Conservation (phyloP, 2,797 vertebrate genomes). For the Melopsittacus undulatus region DNA sequence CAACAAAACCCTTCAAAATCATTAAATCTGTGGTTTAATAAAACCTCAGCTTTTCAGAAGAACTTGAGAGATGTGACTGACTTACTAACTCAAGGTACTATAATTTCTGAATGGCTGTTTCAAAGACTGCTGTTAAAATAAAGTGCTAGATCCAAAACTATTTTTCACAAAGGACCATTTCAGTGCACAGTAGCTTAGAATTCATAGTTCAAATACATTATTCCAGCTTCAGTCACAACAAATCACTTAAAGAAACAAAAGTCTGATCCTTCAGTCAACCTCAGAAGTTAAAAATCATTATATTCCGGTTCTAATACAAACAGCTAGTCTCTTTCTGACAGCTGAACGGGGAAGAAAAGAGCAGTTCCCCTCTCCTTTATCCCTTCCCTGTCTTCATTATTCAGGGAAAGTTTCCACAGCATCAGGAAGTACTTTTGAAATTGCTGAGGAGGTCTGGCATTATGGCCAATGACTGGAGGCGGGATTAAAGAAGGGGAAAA, state of each 20-base stretch:
- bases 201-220: neutral
- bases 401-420: neutral
- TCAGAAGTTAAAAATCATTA: neutral
- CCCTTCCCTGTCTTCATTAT: neutral
- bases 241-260: neutral
- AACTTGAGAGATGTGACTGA: neutral
- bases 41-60: neutral
- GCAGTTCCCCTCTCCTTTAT: neutral
- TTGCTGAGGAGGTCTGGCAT: neutral
- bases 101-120: neutral
- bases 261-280: neutral
- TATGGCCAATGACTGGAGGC: neutral
- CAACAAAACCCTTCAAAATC: neutral
- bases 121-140: neutral
- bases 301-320: neutral
- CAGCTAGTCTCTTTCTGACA: neutral
- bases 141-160: neutral
- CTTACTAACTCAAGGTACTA: neutral
- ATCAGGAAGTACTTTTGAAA: neutral
- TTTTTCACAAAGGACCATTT: neutral
- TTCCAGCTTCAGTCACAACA: neutral
- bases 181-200: neutral
- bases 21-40: neutral
- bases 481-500: neutral
- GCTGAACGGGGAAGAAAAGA: neutral